phyloP scores from a whole-genome alignment of 2,797 vertebrate genomes.

The Enteromius anoplus region DNA sequence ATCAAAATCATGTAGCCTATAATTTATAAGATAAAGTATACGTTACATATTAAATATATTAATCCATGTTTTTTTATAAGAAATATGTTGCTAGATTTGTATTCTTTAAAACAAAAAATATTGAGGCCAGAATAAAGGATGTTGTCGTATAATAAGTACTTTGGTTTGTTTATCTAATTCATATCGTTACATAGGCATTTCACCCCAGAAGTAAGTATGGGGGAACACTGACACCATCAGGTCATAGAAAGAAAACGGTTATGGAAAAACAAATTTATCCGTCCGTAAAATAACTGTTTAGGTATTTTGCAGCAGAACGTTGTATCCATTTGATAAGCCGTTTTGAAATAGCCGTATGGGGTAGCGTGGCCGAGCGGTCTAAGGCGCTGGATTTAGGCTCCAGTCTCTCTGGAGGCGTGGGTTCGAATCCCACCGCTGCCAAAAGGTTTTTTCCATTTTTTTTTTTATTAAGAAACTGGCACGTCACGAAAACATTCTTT shows the following conservation, averaged over 20 bases:
- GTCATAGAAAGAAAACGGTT: not conserved
- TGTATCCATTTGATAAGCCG: rapidly evolving
- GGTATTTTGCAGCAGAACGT: rapidly evolving
- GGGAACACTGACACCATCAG: not conserved
- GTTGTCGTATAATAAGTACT: not conserved
- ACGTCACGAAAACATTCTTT: not conserved
- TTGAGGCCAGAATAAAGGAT: not conserved
- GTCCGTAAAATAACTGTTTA: no score
- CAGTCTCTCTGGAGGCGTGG: conserved; percentile 82
- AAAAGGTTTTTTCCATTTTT: not conserved
- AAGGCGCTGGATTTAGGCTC: conserved; percentile 84
- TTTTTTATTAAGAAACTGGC: not conserved
- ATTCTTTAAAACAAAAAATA: not conserved
- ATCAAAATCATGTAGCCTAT: not conserved
- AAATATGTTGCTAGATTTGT: not conserved
- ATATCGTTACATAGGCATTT: not conserved
- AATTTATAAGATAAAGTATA: not conserved
- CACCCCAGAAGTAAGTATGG: not conserved
- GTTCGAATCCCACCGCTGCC: conserved; percentile 81
- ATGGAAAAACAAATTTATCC: not conserved
- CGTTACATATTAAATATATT: not conserved
- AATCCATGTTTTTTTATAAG: not conserved
- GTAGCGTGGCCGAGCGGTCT: conserved; percentile 88
- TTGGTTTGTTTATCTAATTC: not conserved
- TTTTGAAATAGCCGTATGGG: rapidly evolving